Conservation (phyloP, 2,888 invertebrate genomes). For the Lepidonotus clava region DNA sequence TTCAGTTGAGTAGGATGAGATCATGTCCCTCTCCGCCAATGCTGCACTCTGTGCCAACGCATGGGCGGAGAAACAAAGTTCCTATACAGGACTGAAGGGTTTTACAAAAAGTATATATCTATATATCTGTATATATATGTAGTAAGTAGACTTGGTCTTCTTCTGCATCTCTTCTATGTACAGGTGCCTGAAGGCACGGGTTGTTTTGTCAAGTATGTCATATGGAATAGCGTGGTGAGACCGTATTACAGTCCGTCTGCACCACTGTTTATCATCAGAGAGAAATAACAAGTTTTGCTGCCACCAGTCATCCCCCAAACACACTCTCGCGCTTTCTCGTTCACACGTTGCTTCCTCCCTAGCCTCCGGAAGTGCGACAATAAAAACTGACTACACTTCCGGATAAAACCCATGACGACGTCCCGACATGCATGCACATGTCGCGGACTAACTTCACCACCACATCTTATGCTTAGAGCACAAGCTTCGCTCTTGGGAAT, state of each 20-base stretch:
- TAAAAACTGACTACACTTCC: too few species aligned
- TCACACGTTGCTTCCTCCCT: background rate
- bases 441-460: too few species aligned
- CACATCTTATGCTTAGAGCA: too few species aligned
- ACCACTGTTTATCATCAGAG: background rate
- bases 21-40: slow-evolving; percentile 31
- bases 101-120: slow-evolving; percentile 35
- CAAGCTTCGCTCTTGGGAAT: too few species aligned
- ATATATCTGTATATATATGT: background rate
- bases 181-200: slow-evolving; percentile 45
- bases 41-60: slow-evolving; percentile 42
- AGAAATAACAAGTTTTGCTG: slow-evolving; percentile 37
- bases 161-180: background rate
- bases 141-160: background rate
- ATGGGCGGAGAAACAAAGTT: slow-evolving; percentile 35
- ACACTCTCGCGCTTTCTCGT: slow-evolving; percentile 9
- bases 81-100: background rate
- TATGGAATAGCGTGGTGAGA: background rate
- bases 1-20: slow-evolving; percentile 25
- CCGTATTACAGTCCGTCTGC: background rate
- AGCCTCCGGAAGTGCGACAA: slow-evolving; percentile 9
- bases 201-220: slow-evolving; percentile 41
- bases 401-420: background rate
- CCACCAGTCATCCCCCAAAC: background rate
- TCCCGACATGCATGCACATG: too few species aligned